Base-by-base conservation (phyloP, 2,113 vertebrate genomes). In the Glaucidium brasilianum region DNA sequence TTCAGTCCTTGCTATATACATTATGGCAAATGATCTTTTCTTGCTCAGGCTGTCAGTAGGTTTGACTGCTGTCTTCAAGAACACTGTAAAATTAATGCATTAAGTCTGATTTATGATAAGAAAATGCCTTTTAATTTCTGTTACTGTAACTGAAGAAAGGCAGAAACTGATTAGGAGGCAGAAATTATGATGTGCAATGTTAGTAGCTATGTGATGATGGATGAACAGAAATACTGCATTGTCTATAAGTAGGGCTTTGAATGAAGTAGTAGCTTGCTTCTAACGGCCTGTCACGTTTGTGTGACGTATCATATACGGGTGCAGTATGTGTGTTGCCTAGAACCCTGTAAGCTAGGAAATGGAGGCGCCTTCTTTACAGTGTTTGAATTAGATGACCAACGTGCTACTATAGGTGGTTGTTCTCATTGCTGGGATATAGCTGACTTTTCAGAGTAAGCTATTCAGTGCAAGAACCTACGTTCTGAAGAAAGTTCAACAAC, bases 41-140 rank as follows among this genome's bases (percentile, higher is more conserved):
- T 66, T 77, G 5, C 25, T 83, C 27, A 73, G 20, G 9, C 29
- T 88, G 17, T 67, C 50, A 8, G 5, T 41, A 45, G 14, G 10
- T 78, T 59, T 87, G 62, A n/a, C 23, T 81, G 7, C 39, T 41
- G 7, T 83, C 50, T 88, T 80, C 22, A 86, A 84, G 25, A 25
- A 7, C 14, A 12, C 7, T 0, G 3, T 41, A 59, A 69, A 86
- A 77, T 66, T 41, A 76, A 88, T 53, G 30, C 25, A 29, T 8
- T 37, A 59, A 77, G 32, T 26, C 49, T 64, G 37, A 84, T 77
- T 78, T 91, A 78, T 63, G 12, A 11, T n/a, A 75, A 71, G 52
- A 43, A 96, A 85, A 63, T 87, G 10, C 37, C 17, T 81, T 71
- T 56, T 88, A 83, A 73, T 87, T 96, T 82, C 2, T 12, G 15